Evolutionary conservation across 2,888 invertebrate species (phyloP).

Genomic region (Eupithecia insigniata): DNA sequence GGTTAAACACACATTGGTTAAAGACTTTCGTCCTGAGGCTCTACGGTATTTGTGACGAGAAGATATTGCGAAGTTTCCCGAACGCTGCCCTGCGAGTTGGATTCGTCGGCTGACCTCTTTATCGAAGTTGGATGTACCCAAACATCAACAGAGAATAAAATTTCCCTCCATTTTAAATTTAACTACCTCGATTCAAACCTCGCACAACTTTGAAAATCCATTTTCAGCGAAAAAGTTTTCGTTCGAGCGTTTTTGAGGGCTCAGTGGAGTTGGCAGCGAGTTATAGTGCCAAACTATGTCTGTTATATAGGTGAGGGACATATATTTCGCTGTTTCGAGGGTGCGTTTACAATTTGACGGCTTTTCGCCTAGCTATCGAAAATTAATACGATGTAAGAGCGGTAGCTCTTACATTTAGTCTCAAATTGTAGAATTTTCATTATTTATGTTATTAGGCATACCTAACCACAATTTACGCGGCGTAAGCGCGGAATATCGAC

Average conservation of each 20-base stretch:
- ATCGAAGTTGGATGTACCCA: no score
- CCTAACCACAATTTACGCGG: no score
- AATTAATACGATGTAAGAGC: not conserved
- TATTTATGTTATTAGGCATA: no score
- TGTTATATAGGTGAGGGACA: not conserved
- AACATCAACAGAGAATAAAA: constrained; percentile 13
- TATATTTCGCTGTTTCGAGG: not conserved
- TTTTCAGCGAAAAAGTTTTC: constrained; percentile 35
- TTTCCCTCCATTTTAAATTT: constrained; percentile 23
- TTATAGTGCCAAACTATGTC: constrained; percentile 1
- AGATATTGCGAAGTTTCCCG: no score
- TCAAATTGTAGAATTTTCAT: no score
- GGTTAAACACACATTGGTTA: no score
- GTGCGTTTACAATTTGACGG: not conserved
- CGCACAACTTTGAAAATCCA: constrained; percentile 29
- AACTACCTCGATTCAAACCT: constrained; percentile 26
- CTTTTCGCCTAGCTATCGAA: not conserved
- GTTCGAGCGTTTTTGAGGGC: constrained; percentile 8
- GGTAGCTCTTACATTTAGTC: no score
- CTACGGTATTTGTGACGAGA: no score
- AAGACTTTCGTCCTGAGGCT: no score
- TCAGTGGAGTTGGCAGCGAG: constrained; percentile 6
- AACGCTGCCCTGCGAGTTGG: no score
- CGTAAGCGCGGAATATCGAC: no score
- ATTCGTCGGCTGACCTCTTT: no score